Base-by-base conservation (phyloP, 2,113 vertebrate genomes). In the Muntiacus muntjak region DNA sequence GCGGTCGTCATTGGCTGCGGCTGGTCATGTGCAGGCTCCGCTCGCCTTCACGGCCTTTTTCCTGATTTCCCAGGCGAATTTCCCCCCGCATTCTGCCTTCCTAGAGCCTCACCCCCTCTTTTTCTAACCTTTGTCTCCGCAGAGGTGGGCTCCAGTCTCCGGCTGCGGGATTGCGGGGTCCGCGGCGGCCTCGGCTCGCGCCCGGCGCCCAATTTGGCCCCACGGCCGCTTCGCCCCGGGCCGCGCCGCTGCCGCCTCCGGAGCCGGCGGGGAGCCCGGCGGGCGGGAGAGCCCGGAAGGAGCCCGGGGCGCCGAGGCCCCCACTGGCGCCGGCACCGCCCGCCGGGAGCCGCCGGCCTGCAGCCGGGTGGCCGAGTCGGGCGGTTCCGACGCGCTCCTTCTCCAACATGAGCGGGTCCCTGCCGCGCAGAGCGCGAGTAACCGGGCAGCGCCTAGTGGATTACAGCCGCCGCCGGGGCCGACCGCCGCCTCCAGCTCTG, bases 11-110 rank as follows among this genome's bases (percentile, higher is more conserved):
- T 99, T 99, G 99, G 99, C 99, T 99, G 99, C 98, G 99, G 99
- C 99, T 99, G 99, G 99, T 99, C 99, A 99, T 99, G 99, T 99
- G 99, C 99, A 99, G 98, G 99, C 99, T 99, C 99, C 99, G 99
- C 99, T 99, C 98, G 99, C 99, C 99, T 99, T 99, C 99, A 99
- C 99, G 99, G 99, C 99, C 99, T 99, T 99, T 99, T 99, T 99
- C 99, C 99, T 99, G 99, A 99, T 99, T 99, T 99, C 99, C 99
- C 99, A 99, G 98, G 99, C 99, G 99, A 99, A 99, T 99, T 99
- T 99, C 98, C 98, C 98, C 98, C 99, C 98, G 99, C 99, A 99
- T 99, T 99, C 99, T 99, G 99, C 99, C 98, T 99, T 99, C 99
- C 99, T 99, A 99, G 99, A 99, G 99, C 98, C 99, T 99, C 99